Conservation (phyloP, 2,888 invertebrate genomes). For the Synanthedon andrenaeformis region DNA sequence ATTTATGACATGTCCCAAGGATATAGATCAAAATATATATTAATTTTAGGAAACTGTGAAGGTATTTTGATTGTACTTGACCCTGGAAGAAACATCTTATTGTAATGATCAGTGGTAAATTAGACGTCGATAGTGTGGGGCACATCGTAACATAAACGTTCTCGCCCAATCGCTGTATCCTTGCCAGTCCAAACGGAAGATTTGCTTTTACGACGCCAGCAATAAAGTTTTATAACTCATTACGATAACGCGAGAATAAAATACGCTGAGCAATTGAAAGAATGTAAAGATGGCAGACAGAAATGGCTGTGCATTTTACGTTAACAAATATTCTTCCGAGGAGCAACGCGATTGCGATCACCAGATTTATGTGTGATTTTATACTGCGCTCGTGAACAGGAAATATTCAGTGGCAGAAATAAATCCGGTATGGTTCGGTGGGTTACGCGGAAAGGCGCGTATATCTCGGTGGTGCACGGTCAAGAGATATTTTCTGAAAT, state of each 20-base stretch:
- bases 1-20: too few species aligned
- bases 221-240: slow-evolving; percentile 56
- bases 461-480: slow-evolving; percentile 31
- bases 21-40: too few species aligned
- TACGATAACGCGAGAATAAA: slow-evolving; percentile 53
- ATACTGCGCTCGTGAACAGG: slow-evolving; percentile 19
- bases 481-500: slow-evolving; percentile 27
- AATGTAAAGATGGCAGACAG: slow-evolving; percentile 25
- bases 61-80: too few species aligned
- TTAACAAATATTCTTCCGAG: slow-evolving; percentile 30
- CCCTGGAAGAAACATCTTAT: background rate
- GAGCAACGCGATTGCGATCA: slow-evolving; percentile 28
- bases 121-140: background rate
- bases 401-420: slow-evolving; percentile 36
- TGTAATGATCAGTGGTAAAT: background rate
- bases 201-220: slow-evolving; percentile 40
- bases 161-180: slow-evolving; percentile 24
- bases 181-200: slow-evolving; percentile 31
- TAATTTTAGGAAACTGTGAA: too few species aligned
- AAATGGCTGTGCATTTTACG: slow-evolving; percentile 17
- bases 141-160: slow-evolving; percentile 23
- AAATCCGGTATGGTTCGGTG: slow-evolving; percentile 43
- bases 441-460: slow-evolving; percentile 24
- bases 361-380: slow-evolving; percentile 34
- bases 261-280: slow-evolving; percentile 40